Base-by-base conservation (phyloP, 1,140 invertebrate species). In the Formica selysi region DNA sequence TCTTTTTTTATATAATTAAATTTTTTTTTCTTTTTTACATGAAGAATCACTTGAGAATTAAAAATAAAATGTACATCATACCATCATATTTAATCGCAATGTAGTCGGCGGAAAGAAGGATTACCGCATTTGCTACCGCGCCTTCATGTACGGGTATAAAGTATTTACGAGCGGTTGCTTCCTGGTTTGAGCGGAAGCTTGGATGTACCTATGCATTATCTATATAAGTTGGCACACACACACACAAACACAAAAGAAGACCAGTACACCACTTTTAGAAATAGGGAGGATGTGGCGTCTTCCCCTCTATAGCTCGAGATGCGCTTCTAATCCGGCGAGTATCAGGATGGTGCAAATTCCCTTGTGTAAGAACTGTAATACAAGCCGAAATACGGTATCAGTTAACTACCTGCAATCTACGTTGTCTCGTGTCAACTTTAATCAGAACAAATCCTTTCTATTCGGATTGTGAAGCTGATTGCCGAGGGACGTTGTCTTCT, bases 401-500 rank as follows among this genome's bases (percentile, higher is more conserved):
- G 38, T 59, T 83, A 57, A 74, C 65, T 78, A 29, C 38, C 54
- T 36, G 26, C 41, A 19, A 26, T 29, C 44, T 54, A 22, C 57
- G 62, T 61, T 81, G 76, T 26, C 57, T 85, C 62, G 68, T 80
- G 83, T 86, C 78, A 74, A 61, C 87, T 79, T 83, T 89, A 86
- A 89, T 89, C 88, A 79, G 73, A 76, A 76, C 64, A 26, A 51
- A 62, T 78, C 32, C 61, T 76, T 51, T 38, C 44, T 51, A n/a
- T 76, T 51, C 26, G 10, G 22, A n/a, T 76, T 29, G 38, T 11
- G 13, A 22, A 10, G 44, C 57, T 64, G 22, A 48, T 74, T 76
- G 41, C 22, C 57, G 54, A 38, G 41, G 22, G 32, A 70, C 51
- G 22, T 48, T 8, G 38, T 36, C 54, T 48, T 54, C 36, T 70